These are phyloP conservation scores for Rotaria magnacalcarata DNA, from an alignment of 2,888 invertebrate genomes.

Conservation along the genomic window DNA sequence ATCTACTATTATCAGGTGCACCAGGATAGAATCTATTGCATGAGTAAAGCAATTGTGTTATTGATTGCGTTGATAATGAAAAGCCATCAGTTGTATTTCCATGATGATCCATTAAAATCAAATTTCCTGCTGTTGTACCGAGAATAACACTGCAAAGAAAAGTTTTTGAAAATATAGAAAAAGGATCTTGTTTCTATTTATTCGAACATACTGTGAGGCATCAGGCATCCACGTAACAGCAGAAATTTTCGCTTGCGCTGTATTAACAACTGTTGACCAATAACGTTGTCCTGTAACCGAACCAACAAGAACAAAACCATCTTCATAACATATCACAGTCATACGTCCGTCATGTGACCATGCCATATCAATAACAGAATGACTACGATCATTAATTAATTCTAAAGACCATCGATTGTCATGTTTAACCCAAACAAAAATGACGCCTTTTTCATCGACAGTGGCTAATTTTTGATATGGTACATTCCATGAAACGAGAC, in stretches of 20 bases:
- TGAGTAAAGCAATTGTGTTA: conserved; percentile 33
- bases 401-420: conserved; percentile 96
- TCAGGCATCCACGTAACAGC: conserved; percentile 97
- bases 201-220: conserved; percentile 70
- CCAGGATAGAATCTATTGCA: conserved; percentile 12
- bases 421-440: conserved; percentile 98
- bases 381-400: conserved; percentile 92
- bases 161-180: neutral
- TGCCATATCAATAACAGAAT: conserved; percentile 85
- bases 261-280: conserved; percentile 93
- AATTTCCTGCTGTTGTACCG: conserved; percentile 85
- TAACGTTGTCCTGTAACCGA: conserved; percentile 93
- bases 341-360: conserved; percentile 98
- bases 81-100: conserved; percentile 32
- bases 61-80: conserved; percentile 17
- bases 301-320: conserved; percentile 94
- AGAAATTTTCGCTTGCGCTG: conserved; percentile 80
- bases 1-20: conserved; percentile 11
- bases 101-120: conserved; percentile 79
- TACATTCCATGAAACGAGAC: conserved; percentile 90
- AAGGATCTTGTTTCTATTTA: neutral
- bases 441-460: conserved; percentile 92
- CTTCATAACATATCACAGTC: conserved; percentile 95
- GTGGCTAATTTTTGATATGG: conserved; percentile 94
- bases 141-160: conserved; percentile 71